Evolutionary conservation across 2,888 invertebrate species (phyloP).

Genomic region (Drosophila kambysellisi): DNA sequence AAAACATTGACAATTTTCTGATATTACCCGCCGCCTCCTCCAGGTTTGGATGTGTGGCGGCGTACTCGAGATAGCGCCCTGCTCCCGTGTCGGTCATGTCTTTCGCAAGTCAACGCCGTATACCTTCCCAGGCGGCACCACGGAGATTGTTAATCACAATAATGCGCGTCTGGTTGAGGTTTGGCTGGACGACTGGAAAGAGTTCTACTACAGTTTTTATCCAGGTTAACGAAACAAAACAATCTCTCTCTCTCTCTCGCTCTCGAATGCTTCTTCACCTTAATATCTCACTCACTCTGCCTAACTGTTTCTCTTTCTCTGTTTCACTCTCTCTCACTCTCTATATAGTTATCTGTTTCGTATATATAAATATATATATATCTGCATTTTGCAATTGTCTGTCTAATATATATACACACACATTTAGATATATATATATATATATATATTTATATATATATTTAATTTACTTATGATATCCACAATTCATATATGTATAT

Average conservation of each 20-base stretch:
- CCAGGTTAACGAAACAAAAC: constrained; percentile 89
- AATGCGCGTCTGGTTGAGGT: constrained; percentile 99
- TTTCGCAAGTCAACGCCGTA: constrained; percentile 99
- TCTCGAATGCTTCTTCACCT: constrained; percentile 67
- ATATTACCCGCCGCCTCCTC: constrained; percentile 59
- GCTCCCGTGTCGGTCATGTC: constrained; percentile 98
- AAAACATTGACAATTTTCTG: constrained; percentile 14
- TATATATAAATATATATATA: constrained; percentile 41
- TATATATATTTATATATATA: constrained; percentile 33
- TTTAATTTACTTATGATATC: constrained; percentile 55
- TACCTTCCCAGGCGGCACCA: constrained; percentile 98
- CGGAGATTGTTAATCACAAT: constrained; percentile 99
- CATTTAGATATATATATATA: constrained; percentile 32
- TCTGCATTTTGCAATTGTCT: constrained; percentile 70
- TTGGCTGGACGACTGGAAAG: constrained; percentile 99
- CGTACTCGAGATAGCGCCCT: constrained; percentile 96
- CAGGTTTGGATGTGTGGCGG: constrained; percentile 99
- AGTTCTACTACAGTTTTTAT: constrained; percentile 99
- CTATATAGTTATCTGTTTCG: constrained; percentile 56
- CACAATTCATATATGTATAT: constrained; percentile 23
- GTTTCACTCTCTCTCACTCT: constrained; percentile 36
- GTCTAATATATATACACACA: constrained; percentile 45
- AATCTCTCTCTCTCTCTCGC: constrained; percentile 12
- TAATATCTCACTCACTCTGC: constrained; percentile 36
- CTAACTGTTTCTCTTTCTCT: constrained; percentile 38